Conservation (phyloP, 2,113 vertebrate species). For the Chitala chitala region DNA sequence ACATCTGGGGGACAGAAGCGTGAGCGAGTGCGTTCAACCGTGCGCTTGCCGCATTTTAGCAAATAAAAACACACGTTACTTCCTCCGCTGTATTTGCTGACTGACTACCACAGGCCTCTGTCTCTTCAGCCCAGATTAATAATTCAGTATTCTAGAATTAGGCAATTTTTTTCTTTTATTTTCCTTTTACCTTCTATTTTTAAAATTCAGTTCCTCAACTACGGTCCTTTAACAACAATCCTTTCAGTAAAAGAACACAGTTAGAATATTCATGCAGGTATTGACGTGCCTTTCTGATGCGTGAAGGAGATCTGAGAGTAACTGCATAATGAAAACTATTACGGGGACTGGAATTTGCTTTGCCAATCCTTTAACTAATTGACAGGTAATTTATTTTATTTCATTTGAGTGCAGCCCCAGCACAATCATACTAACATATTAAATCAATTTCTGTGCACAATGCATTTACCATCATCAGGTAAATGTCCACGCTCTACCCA, state of each 20-base stretch:
- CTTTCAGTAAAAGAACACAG: no score
- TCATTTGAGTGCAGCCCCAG: background rate
- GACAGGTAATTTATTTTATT: background rate
- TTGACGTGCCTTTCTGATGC: background rate
- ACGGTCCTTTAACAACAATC: no score
- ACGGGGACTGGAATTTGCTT: background rate
- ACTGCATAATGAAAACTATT: background rate
- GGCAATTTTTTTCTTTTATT: background rate
- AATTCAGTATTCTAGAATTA: no score
- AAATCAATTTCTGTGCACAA: background rate
- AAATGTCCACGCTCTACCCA: no score
- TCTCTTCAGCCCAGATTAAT: no score
- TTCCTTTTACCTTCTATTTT: no score
- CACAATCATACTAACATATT: background rate
- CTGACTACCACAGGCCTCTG: no score
- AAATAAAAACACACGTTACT: background rate
- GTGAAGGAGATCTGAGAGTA: background rate
- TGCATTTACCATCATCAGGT: no score
- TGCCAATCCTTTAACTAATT: background rate
- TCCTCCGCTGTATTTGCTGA: background rate
- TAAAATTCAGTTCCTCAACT: background rate
- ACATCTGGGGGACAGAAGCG: conserved; percentile 60
- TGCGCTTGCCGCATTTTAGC: background rate
- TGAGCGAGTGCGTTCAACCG: background rate
- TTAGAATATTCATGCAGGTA: no score